Percentiles rank a stretch among this genome's conserved stretches.
phyloP scores from a whole-genome alignment of 2,113 vertebrate species.

The Anoplopoma fimbria region DNA sequence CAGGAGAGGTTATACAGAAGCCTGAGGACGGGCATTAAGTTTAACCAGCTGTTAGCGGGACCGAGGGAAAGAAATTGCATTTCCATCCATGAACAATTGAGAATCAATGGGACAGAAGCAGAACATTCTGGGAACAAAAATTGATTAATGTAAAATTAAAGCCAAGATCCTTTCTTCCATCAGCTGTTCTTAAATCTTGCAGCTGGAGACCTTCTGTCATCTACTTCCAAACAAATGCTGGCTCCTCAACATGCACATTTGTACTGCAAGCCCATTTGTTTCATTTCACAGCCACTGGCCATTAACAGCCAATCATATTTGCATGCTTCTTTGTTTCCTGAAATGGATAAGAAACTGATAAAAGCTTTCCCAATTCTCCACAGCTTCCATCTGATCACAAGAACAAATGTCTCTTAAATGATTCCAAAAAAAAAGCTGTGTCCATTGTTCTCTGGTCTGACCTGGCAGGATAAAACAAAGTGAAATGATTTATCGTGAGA shows the following conservation, averaged over 20 bases:
- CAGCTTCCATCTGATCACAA: not conserved
- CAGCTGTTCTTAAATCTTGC: conserved; percentile 40
- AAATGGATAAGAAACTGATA: conserved; percentile 1
- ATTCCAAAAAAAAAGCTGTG: not conserved
- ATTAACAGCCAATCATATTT: conserved; percentile 20
- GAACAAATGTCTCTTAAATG: conserved; percentile 4
- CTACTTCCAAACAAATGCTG: conserved; percentile 2
- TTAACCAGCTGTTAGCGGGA: conserved; percentile 65
- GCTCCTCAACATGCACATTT: not conserved
- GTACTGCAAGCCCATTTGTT: not conserved
- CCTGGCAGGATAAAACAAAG: not conserved
- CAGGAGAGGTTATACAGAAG: conserved; percentile 49
- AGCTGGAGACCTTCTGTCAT: conserved; percentile 53
- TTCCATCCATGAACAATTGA: conserved; percentile 45
- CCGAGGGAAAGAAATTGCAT: conserved; percentile 21
- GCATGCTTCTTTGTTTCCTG: conserved; percentile 18
- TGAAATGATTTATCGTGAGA: not conserved
- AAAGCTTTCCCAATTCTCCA: not conserved
- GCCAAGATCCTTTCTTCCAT: conserved; percentile 37
- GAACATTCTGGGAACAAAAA: conserved; percentile 22
- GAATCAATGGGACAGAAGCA: conserved; percentile 31
- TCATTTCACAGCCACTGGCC: conserved; percentile 11
- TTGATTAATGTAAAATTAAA: conserved; percentile 2
- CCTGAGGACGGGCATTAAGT: conserved; percentile 18
- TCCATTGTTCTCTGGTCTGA: conserved; percentile 1